Evolutionary conservation across 2,888 invertebrate species (phyloP), one percentile per base, ranked within the genome.

Genomic region (Acholoe squamosa): DNA sequence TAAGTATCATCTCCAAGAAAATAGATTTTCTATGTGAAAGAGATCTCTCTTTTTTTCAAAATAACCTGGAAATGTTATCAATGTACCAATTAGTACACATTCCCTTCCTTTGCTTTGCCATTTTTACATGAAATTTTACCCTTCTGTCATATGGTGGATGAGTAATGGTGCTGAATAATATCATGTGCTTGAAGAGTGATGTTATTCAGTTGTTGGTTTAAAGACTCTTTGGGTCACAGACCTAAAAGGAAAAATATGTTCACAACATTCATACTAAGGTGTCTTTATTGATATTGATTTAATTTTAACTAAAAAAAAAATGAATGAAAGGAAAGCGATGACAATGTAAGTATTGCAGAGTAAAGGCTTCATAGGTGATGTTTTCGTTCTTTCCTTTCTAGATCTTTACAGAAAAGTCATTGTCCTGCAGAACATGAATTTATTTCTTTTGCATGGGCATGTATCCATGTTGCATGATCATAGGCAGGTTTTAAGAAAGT

Each of bases 271-370:
- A 7, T 43, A 43, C 43, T 3, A 43, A 43, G 10, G 10, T 76
- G 31, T 80, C 80, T 19, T 80, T 19, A 80, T 80, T 80, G 34
- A 80, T 43, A 80, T 43, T 80, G n/a, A 10, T 34, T 80, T 80
- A 43, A 80, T 80, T 80, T 80, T 80, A 80, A 80, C 80, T 19
- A 10, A 10, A 43, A 43, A 43, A 43, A 43, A 43, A 43, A 33
- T 76, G 25, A 84, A 84, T 54, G 14, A 86, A 54, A 86, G 86
- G 86, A 86, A 56, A 86, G 86, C 56, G 86, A 86, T 86, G 86
- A 52, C 56, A 86, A 86, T 86, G 86, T 86, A 86, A 86, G 86
- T 86, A 86, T 54, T 22, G n/a, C 80, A 80, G 80, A n/a, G 43
- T 80, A 80, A 80, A 25, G 71, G 61, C 76, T 76, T 25, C 43